Evolutionary conservation across 2,888 invertebrate genomes (phyloP).

Genomic region (Zele albiditarsus): DNA sequence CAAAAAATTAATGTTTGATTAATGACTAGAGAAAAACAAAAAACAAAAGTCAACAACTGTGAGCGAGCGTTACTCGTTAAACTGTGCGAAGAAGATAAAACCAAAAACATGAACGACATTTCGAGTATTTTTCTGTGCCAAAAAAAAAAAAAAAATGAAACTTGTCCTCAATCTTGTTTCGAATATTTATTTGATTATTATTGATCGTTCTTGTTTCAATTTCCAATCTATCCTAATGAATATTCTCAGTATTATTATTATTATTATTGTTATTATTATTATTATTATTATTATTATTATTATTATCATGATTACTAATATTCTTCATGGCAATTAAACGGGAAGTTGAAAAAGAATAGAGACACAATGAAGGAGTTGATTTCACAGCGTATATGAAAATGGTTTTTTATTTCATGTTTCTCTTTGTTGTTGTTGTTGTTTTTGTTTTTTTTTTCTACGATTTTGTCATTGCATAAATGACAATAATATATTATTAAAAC

Average conservation of each 20-base stretch:
- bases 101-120: constrained; percentile 12
- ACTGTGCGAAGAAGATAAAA: background rate
- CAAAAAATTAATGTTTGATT: background rate
- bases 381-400: background rate
- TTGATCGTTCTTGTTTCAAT: background rate
- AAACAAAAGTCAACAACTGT: background rate
- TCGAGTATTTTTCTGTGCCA: constrained; percentile 36
- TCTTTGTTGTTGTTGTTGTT: too few species aligned
- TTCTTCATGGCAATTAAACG: background rate
- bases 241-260: background rate
- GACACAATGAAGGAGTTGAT: background rate
- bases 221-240: background rate
- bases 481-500: background rate
- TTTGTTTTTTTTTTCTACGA: background rate
- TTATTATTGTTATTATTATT: background rate
- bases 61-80: background rate
- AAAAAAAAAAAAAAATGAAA: background rate
- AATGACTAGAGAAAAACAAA: background rate
- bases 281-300: background rate
- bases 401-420: background rate
- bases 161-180: background rate
- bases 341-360: background rate
- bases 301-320: background rate
- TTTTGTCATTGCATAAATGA: background rate
- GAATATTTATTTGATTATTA: background rate